These are phyloP conservation scores for Acanthosepion esculentum DNA, from an alignment of 2,888 invertebrate genomes.

Conservation along the genomic window DNA sequence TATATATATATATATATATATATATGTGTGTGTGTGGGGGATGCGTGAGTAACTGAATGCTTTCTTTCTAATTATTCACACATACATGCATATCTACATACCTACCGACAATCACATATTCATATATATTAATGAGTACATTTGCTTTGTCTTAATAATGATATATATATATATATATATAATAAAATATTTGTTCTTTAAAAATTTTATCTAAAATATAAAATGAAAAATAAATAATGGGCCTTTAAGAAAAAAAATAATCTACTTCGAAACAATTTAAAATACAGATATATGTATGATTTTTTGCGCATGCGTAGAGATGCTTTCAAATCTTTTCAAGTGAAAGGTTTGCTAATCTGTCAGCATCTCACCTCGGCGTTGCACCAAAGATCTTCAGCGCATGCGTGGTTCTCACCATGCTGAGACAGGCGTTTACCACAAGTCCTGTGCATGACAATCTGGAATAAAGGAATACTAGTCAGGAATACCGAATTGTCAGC, in stretches of 20 bases:
- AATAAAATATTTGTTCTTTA: too few relatives aligned
- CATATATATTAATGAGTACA: too few relatives aligned
- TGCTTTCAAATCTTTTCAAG: constrained; percentile 44
- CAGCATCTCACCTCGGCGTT: constrained; percentile 47
- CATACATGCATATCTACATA: too few relatives aligned
- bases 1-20: too few relatives aligned
- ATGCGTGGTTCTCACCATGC: constrained; percentile 46
- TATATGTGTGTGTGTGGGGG: too few relatives aligned
- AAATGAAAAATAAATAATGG: neutral
- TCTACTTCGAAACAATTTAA: neutral
- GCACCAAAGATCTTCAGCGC: constrained; percentile 42
- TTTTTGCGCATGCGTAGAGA: constrained; percentile 43
- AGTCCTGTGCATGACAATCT: constrained; percentile 40
- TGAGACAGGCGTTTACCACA: constrained; percentile 41
- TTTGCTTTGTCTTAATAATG: too few relatives aligned
- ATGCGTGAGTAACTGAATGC: too few relatives aligned
- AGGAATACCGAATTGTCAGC: neutral
- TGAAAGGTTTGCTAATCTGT: constrained; percentile 39
- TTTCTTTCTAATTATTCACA: too few relatives aligned
- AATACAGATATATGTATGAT: neutral
- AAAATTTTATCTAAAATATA: too few relatives aligned
- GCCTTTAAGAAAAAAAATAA: neutral
- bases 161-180: too few relatives aligned
- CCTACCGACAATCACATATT: too few relatives aligned
- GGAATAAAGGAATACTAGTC: constrained; percentile 25